Percentiles rank a stretch among this genome's conserved stretches.
Conservation (phyloP, 2,888 invertebrate genomes). For the Sesia apiformis region DNA sequence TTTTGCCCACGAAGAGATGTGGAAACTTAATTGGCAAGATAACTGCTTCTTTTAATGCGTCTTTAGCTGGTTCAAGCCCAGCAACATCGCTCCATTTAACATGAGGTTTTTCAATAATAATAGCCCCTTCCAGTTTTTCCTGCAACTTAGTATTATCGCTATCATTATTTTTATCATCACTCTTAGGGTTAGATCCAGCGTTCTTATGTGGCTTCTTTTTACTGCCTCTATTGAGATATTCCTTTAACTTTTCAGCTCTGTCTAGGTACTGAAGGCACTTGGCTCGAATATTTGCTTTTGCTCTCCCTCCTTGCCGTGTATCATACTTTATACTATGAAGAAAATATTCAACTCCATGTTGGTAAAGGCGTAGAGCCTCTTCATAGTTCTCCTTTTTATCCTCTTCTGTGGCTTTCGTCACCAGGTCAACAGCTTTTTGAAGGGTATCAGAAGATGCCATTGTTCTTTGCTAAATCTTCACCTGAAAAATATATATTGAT, state of each 20-base stretch:
- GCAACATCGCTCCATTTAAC: slow-evolving; percentile 99
- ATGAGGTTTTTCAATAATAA: slow-evolving; percentile 96
- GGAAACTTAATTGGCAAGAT: slow-evolving; percentile 99
- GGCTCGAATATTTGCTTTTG: slow-evolving; percentile 95
- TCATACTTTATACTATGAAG: slow-evolving; percentile 99
- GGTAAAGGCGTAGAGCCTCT: slow-evolving; percentile 95
- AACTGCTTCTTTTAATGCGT: slow-evolving; percentile 98
- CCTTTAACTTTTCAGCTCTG: slow-evolving; percentile 97
- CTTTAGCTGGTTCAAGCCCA: slow-evolving; percentile 96
- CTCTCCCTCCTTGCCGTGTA: slow-evolving; percentile 94
- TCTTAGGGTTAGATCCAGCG: slow-evolving; percentile 82
- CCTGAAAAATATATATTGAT: slow-evolving; percentile 12
- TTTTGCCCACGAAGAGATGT: slow-evolving; percentile 97
- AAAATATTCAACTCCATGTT: slow-evolving; percentile 98
- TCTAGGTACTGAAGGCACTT: slow-evolving; percentile 97
- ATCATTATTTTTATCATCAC: slow-evolving; percentile 89
- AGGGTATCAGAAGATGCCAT: slow-evolving; percentile 82
- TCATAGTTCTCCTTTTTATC: slow-evolving; percentile 98
- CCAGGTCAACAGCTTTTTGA: slow-evolving; percentile 99
- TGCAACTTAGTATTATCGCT: slow-evolving; percentile 94
- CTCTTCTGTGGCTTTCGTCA: slow-evolving; percentile 98
- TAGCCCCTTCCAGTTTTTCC: slow-evolving; percentile 93
- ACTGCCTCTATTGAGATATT: slow-evolving; percentile 89
- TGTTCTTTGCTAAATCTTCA: slow-evolving; percentile 9
- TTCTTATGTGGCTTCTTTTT: slow-evolving; percentile 94